Base-by-base conservation (phyloP, 2,113 vertebrate genomes). In the Galemys pyrenaicus region DNA sequence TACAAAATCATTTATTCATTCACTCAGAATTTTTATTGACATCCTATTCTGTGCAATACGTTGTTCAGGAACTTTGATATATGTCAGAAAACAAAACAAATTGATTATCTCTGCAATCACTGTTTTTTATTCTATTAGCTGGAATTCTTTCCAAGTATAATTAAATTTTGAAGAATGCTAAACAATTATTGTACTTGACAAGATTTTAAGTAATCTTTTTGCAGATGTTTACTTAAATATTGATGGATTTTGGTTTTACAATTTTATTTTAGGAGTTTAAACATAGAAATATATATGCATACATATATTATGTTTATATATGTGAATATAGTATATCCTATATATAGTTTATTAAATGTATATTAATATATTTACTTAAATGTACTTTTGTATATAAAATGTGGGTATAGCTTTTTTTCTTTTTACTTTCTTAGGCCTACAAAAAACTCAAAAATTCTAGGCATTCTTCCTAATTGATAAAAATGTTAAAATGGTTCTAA, bases 101-200 rank as follows among this genome's bases (percentile, higher is more conserved):
- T 30, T 78, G 15, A 67, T n/a, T 37, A 32, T 49, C 16, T 35
- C 17, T 71, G 3, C 35, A 28, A n/a, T 41, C 12, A 35, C 1
- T 75, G 20, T 87, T 90, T 64, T 54, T 64, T 54, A 35, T 80
- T 64, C 44, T 58, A 44, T 5, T 77, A 17, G 85, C 20, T 64
- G 12, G 9, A 75, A 30, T 28, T 89, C 2, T 68, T 94, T 86
- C n/a, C 62, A 86, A 92, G 11, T 70, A 10, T 77, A 60, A 62
- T 82, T 75, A 90, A 90, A 82, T 81, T 83, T 92, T 58, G 44
- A 82, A 64, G 56, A 73, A 58, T 73, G 37, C 49, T 79, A 85
- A 60, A 24, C 19, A 79, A 67, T 74, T 60, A 84, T 62, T 73
- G 8, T 60, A 73, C 46, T 6, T 88, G 37, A 65, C 4, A 77